Conservation (phyloP, 2,888 invertebrate species). For the Macrosoma leucophasiata region DNA sequence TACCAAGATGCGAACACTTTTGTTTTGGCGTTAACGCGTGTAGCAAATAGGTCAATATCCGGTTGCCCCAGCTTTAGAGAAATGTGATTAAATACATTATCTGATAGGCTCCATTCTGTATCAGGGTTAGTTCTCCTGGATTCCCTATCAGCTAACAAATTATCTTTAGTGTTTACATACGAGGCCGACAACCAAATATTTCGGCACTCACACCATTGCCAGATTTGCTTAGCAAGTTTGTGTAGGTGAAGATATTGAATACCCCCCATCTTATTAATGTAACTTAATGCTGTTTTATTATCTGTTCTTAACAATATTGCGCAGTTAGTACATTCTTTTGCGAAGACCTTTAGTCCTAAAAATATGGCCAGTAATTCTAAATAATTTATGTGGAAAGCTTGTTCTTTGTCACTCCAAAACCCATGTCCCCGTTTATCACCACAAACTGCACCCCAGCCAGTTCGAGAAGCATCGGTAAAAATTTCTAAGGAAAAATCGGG, state of each 20-base stretch:
- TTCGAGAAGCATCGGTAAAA: too few relatives aligned
- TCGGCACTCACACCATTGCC: conserved; percentile 24
- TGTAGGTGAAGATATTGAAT: conserved; percentile 14
- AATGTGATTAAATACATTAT: conserved; percentile 2
- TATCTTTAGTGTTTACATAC: too few relatives aligned
- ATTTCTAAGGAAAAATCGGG: too few relatives aligned
- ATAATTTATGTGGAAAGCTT: conserved; percentile 16
- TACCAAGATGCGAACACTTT: too few relatives aligned
- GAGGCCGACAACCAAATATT: too few relatives aligned
- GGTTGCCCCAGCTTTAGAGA: too few relatives aligned
- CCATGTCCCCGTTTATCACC: background rate
- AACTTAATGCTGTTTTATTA: conserved; percentile 18
- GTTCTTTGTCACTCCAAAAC: too few relatives aligned
- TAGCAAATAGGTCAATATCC: too few relatives aligned
- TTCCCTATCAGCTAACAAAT: conserved; percentile 6
- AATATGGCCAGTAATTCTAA: conserved; percentile 5
- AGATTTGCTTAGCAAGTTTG: conserved; percentile 8
- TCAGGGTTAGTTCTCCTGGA: conserved; percentile 6
- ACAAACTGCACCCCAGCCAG: too few relatives aligned
- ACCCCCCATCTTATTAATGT: conserved; percentile 19
- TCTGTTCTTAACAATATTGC: conserved; percentile 17
- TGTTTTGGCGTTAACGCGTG: too few relatives aligned
- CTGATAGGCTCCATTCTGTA: conserved; percentile 2
- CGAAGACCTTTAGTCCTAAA: conserved; percentile 8
- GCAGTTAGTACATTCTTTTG: conserved; percentile 5